These are phyloP conservation scores for Thripadectes ignobilis DNA, from an alignment of 2,797 vertebrate species.

Conservation along the genomic window DNA sequence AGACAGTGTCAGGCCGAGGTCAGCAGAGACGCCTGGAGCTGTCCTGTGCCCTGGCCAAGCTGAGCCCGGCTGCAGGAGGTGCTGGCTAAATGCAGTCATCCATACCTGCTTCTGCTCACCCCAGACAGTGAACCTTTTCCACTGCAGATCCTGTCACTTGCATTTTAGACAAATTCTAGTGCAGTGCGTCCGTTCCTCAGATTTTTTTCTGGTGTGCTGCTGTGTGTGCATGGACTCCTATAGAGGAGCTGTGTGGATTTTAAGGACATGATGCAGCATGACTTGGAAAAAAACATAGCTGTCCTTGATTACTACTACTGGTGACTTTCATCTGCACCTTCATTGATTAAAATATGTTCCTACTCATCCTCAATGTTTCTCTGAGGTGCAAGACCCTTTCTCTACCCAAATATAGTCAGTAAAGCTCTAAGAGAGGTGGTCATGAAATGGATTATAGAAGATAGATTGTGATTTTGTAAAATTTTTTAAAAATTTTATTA, in stretches of 20 bases:
- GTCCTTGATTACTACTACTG: not conserved
- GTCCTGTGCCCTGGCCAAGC: not conserved
- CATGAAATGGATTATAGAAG: not conserved
- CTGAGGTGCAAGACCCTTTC: not conserved
- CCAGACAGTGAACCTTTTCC: not conserved
- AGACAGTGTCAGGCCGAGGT: not conserved
- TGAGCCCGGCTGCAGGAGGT: not conserved
- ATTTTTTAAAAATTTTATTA: not conserved
- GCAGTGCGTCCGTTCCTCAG: rapidly evolving
- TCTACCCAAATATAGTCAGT: not conserved
- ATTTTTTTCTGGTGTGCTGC: not conserved
- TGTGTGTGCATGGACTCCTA: not conserved
- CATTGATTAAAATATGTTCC: not conserved
- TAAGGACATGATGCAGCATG: not conserved
- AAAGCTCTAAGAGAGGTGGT: not conserved
- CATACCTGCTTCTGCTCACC: not conserved
- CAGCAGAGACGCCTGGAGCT: not conserved
- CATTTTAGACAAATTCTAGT: not conserved
- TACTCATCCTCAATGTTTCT: not conserved
- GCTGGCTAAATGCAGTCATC: not conserved
- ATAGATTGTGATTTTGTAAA: not conserved
- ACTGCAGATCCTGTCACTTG: not conserved
- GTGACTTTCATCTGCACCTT: not conserved
- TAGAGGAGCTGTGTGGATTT: not conserved
- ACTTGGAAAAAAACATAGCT: not conserved